These are phyloP conservation scores for Bombus vancouverensis DNA, from an alignment of 1,140 invertebrate genomes.

Conservation along the genomic window DNA sequence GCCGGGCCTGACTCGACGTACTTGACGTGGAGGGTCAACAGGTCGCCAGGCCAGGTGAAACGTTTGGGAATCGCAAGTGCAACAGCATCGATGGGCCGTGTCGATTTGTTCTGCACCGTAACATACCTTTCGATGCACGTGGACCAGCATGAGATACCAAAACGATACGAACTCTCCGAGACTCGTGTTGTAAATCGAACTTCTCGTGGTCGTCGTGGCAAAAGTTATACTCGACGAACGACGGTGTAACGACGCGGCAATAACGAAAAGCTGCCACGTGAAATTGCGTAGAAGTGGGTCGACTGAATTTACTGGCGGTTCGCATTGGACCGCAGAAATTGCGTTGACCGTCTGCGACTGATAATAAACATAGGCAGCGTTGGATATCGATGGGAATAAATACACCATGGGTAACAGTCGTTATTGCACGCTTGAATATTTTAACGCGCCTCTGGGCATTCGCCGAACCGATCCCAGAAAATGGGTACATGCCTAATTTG, in stretches of 20 bases:
- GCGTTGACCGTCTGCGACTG: not conserved
- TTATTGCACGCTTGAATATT: not conserved
- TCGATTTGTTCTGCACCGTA: slow-evolving; percentile 31
- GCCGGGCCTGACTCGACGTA: slow-evolving; percentile 38
- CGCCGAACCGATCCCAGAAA: not conserved
- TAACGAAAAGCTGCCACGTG: slow-evolving; percentile 28
- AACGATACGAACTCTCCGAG: not conserved
- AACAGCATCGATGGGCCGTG: not conserved
- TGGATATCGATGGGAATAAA: slow-evolving; percentile 14
- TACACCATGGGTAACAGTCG: not conserved
- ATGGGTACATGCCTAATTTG: not conserved
- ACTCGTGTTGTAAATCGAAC: slow-evolving; percentile 17
- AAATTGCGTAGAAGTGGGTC: slow-evolving; percentile 33
- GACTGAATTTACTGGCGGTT: slow-evolving; percentile 27
- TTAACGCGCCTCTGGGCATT: not conserved
- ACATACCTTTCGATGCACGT: not conserved
- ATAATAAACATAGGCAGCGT: slow-evolving; percentile 26
- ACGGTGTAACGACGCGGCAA: not conserved
- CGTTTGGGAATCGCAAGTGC: slow-evolving; percentile 50
- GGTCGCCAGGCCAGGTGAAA: slow-evolving; percentile 66
- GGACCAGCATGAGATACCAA: not conserved
- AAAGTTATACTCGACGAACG: not conserved
- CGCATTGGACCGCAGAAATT: slow-evolving; percentile 2
- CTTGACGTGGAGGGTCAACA: slow-evolving; percentile 73
- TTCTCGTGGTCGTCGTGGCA: not conserved